Evolutionary conservation across 2,888 invertebrate genomes (phyloP), one percentile per base, ranked within the genome.

Genomic region (Caenorhabditis zanzibari): DNA sequence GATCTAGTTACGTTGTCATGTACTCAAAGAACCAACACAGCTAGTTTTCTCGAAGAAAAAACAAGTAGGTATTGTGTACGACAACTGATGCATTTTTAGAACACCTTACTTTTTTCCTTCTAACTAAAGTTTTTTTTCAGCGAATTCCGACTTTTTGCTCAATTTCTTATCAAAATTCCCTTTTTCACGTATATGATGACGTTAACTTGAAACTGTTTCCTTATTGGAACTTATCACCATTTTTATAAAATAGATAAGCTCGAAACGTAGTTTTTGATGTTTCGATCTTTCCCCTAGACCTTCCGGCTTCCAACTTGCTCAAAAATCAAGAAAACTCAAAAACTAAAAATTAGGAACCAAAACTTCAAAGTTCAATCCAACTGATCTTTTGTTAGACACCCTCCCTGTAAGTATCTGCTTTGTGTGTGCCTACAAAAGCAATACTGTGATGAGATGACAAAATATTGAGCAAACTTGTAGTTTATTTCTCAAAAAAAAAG

Each of bases 391-490:
- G 76, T 76, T 76, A 68, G 38, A 68, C 59, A 68, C 47, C 58
- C 71, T 41, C n/a, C 71, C 59, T 41, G 49, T 38, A 73, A 54
- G 26, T 52, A 56, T 44, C 38, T 68, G 58, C 75, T 58, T 35
- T n/a, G 10, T 68, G 76, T 76, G 68, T 68, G 41, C 49, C 52
- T 61, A 76, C 68, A 76, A n/a, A 41, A 49, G 52, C 26, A 54
- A 54, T 28, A 58, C 66, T 19, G 41, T 61, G 68, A 69, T 49
- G 38, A 32, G 58, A 58, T 58, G 56, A 75, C 64, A 76, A 41
- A 58, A 44, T 68, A 59, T 64, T 38, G 58, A 58, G 66, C 58
- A 76, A 76, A 76, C 76, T 68, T 68, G 68, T 76, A 76, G 76
- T 76, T 76, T 58, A 75, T 75, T 75, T 44, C 68, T 35, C 49